Conservation (phyloP, 2,113 vertebrate species). For the Gracilinanus agilis region DNA sequence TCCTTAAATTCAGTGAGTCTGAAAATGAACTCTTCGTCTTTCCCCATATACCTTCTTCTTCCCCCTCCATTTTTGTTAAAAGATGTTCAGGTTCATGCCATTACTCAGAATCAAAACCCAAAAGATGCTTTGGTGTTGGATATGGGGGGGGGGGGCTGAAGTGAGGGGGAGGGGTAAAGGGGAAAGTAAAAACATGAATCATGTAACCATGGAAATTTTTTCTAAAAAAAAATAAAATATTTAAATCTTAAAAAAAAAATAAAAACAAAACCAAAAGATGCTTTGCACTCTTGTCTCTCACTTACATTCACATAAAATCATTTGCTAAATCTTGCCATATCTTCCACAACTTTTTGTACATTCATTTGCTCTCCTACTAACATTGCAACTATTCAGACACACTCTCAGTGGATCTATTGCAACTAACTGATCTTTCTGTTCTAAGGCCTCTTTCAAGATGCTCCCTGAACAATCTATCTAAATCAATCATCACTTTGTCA, state of each 20-base stretch:
- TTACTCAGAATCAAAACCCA: background rate
- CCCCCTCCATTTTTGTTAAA: background rate
- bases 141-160: too few species aligned
- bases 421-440: background rate
- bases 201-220: too few species aligned
- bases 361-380: background rate
- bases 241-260: too few species aligned
- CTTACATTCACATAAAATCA: background rate
- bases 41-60: background rate
- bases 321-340: background rate
- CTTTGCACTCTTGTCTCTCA: background rate
- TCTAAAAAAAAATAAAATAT: too few species aligned
- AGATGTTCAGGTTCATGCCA: background rate
- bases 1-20: background rate
- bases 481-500: background rate
- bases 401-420: background rate
- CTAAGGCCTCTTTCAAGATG: background rate
- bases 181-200: too few species aligned
- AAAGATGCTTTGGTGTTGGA: background rate
- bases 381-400: background rate
- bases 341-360: background rate
- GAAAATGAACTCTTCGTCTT: background rate
- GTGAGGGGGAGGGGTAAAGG: too few species aligned
- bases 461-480: background rate
- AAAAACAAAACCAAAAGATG: too few species aligned